A percentile compares a stretch with the other conserved stretches of the same genome.
phyloP scores from a whole-genome alignment of 2,797 vertebrate genomes.

The Rhinatrema bivittatum region DNA sequence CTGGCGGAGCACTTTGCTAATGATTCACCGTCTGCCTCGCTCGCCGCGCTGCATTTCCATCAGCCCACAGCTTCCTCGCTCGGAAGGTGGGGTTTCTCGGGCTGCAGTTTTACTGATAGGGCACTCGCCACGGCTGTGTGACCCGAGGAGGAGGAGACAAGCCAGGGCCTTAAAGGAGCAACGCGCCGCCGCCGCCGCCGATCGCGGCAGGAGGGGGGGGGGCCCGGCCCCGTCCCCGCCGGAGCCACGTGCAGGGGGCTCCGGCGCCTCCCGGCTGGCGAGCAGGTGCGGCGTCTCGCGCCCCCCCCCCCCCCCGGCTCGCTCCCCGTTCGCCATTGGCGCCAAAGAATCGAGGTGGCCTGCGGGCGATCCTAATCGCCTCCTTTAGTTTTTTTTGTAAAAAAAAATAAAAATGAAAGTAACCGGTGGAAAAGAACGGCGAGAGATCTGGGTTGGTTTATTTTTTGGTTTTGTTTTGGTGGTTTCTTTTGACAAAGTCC shows the following conservation, averaged over 20 bases:
- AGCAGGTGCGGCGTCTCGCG: background rate
- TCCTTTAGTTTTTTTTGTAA: too few relatives aligned
- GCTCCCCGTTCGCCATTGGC: background rate
- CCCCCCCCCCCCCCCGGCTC: background rate
- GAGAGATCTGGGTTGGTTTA: too few relatives aligned
- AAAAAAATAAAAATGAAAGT: too few relatives aligned
- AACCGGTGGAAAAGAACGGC: too few relatives aligned
- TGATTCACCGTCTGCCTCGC: conserved; percentile 68
- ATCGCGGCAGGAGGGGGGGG: background rate
- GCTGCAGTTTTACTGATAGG: conserved; percentile 70
- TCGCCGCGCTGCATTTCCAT: conserved; percentile 65
- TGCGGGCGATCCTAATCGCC: too few relatives aligned
- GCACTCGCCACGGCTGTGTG: conserved; percentile 66
- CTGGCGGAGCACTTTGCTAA: conserved; percentile 57
- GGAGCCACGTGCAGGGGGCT: background rate
- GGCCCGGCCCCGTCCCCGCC: background rate
- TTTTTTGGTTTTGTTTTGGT: too few relatives aligned
- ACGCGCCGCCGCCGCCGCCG: background rate
- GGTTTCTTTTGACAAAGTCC: too few relatives aligned
- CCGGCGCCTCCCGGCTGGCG: background rate
- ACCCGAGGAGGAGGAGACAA: conserved; percentile 71
- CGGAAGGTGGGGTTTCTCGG: conserved; percentile 69
- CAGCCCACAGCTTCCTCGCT: conserved; percentile 67
- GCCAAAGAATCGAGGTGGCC: background rate
- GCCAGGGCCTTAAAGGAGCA: conserved; percentile 66